A percentile compares a stretch with the other conserved stretches of the same genome.
These are phyloP conservation scores for Caenorhabditis imperialis DNA, from an alignment of 2,888 invertebrate species.

Conservation along the genomic window DNA sequence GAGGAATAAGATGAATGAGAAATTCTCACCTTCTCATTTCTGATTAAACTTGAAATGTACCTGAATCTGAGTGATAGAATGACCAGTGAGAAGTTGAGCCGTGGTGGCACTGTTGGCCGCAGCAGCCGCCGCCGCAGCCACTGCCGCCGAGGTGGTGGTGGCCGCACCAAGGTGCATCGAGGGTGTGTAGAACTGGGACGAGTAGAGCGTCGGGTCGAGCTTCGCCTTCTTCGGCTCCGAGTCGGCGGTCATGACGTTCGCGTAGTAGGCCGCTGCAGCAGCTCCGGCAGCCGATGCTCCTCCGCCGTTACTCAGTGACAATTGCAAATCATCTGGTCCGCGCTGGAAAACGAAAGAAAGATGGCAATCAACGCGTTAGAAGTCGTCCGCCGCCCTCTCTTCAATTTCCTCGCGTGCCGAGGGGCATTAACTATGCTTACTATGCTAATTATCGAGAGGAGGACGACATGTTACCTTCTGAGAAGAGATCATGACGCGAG, in stretches of 20 bases:
- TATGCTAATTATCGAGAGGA: slow-evolving; percentile 47
- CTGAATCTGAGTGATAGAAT: slow-evolving; percentile 53
- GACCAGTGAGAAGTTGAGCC: slow-evolving; percentile 49
- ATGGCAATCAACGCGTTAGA: too few species aligned
- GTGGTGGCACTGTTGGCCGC: slow-evolving; percentile 38
- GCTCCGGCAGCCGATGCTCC: slow-evolving; percentile 49
- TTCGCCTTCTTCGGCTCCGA: slow-evolving; percentile 74
- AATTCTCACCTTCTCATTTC: background rate
- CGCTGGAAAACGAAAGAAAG: slow-evolving; percentile 74
- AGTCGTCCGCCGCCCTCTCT: slow-evolving; percentile 17
- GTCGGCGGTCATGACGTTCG: slow-evolving; percentile 70
- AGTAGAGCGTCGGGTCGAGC: slow-evolving; percentile 60
- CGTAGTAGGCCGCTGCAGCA: slow-evolving; percentile 46
- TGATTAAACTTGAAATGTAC: slow-evolving; percentile 6
- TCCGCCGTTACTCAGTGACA: slow-evolving; percentile 63
- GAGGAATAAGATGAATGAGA: background rate
- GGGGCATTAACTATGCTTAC: slow-evolving; percentile 56
- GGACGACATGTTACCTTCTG: too few species aligned
- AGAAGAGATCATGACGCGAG: too few species aligned
- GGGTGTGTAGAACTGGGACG: slow-evolving; percentile 51
- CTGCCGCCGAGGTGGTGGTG: slow-evolving; percentile 22
- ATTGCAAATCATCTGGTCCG: slow-evolving; percentile 71
- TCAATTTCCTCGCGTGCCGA: slow-evolving; percentile 20
- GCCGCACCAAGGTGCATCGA: slow-evolving; percentile 26
- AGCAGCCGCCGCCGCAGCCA: slow-evolving; percentile 24